Percentiles rank a stretch among this genome's conserved stretches.
phyloP scores from a whole-genome alignment of 1,140 invertebrate genomes.

The Campoletis sonorensis region DNA sequence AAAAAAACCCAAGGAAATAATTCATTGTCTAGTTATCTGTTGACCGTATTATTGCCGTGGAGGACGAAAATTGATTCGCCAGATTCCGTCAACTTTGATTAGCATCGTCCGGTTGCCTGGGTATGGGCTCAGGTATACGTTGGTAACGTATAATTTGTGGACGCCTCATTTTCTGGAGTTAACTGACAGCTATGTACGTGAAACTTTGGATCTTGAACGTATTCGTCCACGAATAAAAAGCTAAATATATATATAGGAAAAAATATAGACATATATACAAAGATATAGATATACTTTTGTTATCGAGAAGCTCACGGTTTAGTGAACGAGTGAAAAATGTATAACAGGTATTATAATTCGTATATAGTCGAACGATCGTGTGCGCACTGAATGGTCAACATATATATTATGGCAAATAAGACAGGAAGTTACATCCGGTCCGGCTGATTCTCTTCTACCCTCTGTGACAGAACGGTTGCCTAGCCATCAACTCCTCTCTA shows the following conservation, averaged over 20 bases:
- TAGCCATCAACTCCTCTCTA: slow-evolving; percentile 21
- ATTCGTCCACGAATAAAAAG: too few relatives aligned
- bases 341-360: slow-evolving; percentile 26
- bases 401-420: slow-evolving; percentile 5
- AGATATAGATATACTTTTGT: background rate
- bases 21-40: too few relatives aligned
- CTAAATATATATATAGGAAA: too few relatives aligned
- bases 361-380: slow-evolving; percentile 14
- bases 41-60: background rate
- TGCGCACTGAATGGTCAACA: background rate
- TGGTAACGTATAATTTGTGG: slow-evolving; percentile 17
- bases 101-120: background rate
- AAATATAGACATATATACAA: background rate
- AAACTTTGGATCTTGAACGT: background rate
- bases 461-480: slow-evolving; percentile 43
- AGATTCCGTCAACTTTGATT: slow-evolving; percentile 23
- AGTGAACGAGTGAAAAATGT: slow-evolving; percentile 50
- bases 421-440: slow-evolving; percentile 53
- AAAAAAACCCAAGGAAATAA: background rate
- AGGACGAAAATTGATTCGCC: background rate
- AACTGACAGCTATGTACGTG: slow-evolving; percentile 13
- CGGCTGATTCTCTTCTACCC: slow-evolving; percentile 38
- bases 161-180: slow-evolving; percentile 1
- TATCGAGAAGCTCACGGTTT: slow-evolving; percentile 48
- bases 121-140: background rate